phyloP scores from a whole-genome alignment of 2,797 vertebrate genomes.

The Acanthurus tractus region DNA sequence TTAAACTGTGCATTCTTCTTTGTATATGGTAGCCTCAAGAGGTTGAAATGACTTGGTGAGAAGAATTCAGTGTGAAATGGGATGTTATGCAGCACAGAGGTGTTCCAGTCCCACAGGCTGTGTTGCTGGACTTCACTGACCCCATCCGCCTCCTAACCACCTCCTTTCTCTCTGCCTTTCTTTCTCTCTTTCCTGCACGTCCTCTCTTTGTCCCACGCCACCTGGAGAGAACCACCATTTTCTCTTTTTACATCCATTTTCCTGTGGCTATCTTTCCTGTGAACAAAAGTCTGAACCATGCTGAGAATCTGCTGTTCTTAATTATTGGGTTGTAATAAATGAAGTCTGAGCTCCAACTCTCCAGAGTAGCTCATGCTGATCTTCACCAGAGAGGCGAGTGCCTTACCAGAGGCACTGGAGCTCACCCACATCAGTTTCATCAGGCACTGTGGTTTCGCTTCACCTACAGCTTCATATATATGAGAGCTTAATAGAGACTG shows the following conservation, averaged over 20 bases:
- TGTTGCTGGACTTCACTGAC: slow-evolving; percentile 54
- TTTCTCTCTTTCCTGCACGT: slow-evolving; percentile 13
- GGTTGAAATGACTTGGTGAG: slow-evolving; percentile 55
- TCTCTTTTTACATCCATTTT: slow-evolving; percentile 47
- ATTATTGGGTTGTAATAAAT: slow-evolving; percentile 72
- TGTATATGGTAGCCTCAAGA: slow-evolving; percentile 48
- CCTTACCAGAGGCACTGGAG: slow-evolving; percentile 68
- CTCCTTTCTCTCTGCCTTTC: slow-evolving; percentile 23
- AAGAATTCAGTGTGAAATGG: slow-evolving; percentile 74
- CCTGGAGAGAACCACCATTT: slow-evolving; percentile 29
- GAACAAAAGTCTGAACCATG: slow-evolving; percentile 53
- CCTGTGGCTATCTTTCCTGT: slow-evolving; percentile 49
- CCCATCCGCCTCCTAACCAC: slow-evolving; percentile 30
- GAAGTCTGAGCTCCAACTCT: slow-evolving; percentile 57
- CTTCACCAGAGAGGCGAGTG: slow-evolving; percentile 55
- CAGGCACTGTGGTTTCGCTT: slow-evolving; percentile 60
- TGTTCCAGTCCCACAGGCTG: slow-evolving; percentile 65
- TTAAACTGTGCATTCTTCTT: slow-evolving; percentile 40
- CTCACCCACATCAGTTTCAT: slow-evolving; percentile 69
- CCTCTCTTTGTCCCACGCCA: slow-evolving; percentile 25
- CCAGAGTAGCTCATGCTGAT: slow-evolving; percentile 66
- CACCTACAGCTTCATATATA: slow-evolving; percentile 61
- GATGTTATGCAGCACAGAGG: slow-evolving; percentile 68
- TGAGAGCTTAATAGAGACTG: slow-evolving; percentile 68
- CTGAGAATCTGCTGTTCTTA: slow-evolving; percentile 68